These are phyloP conservation scores for Ochotona curzoniae DNA, from an alignment of 2,113 vertebrate genomes.

Conservation along the genomic window DNA sequence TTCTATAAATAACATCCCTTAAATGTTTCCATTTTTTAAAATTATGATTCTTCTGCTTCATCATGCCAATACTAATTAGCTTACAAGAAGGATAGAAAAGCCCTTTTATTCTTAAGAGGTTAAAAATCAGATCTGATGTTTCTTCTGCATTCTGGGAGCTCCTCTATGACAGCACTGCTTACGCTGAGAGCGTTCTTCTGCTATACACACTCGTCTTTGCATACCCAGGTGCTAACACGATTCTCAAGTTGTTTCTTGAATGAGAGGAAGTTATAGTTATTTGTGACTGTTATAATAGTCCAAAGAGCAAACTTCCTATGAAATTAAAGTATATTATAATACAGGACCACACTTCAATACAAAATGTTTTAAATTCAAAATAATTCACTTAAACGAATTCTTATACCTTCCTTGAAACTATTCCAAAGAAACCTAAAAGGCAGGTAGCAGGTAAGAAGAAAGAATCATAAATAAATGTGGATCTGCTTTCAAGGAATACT, in stretches of 20 bases:
- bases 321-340: slow-evolving; percentile 43
- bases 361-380: slow-evolving; percentile 25
- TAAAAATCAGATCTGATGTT: background rate
- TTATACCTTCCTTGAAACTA: slow-evolving; percentile 50
- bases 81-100: background rate
- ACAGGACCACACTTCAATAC: background rate
- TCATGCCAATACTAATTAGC: background rate
- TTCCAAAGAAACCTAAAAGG: slow-evolving; percentile 46
- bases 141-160: background rate
- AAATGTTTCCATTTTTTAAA: background rate
- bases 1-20: background rate
- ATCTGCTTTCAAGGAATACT: background rate
- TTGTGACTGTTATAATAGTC: slow-evolving; percentile 5
- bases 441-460: slow-evolving; percentile 40
- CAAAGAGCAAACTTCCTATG: background rate
- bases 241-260: background rate
- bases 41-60: background rate
- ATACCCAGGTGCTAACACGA: background rate
- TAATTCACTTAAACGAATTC: slow-evolving; percentile 30
- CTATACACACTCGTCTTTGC: background rate
- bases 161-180: background rate
- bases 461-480: background rate
- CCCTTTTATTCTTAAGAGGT: background rate
- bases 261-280: slow-evolving; percentile 12
- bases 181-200: background rate